Conservation (phyloP, 2,888 invertebrate genomes). For the Aelia acuminata region DNA sequence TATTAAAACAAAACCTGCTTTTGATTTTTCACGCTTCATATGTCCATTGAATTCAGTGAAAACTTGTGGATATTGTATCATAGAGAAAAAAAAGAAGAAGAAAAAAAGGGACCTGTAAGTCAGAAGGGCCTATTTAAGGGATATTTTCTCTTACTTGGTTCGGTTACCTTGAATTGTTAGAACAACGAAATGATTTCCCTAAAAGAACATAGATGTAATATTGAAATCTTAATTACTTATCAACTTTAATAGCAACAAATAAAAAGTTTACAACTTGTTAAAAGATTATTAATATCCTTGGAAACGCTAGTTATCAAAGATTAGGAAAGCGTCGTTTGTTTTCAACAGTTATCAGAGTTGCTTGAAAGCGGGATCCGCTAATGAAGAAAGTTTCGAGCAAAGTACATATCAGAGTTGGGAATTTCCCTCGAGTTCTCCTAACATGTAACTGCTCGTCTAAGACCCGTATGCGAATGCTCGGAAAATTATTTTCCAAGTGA, state of each 20-base stretch:
- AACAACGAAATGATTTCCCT: too few species aligned
- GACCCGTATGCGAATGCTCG: background rate
- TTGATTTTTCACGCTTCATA: too few species aligned
- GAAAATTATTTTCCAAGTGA: background rate
- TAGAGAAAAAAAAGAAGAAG: too few species aligned
- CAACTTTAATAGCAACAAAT: background rate
- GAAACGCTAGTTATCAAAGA: background rate
- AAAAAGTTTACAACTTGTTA: background rate
- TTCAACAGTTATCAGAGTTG: background rate
- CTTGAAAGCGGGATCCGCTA: background rate
- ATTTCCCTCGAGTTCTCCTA: background rate
- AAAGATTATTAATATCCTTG: background rate
- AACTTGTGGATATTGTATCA: too few species aligned
- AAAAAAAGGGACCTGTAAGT: too few species aligned
- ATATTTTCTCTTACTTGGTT: too few species aligned
- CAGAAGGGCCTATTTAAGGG: too few species aligned
- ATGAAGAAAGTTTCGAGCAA: background rate
- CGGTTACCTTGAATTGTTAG: too few species aligned
- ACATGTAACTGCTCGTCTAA: background rate
- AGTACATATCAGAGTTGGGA: background rate
- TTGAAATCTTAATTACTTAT: background rate
- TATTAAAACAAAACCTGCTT: too few species aligned
- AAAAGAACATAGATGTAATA: too few species aligned
- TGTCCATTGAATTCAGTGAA: too few species aligned
- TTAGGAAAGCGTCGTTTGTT: background rate